A percentile compares a stretch with the other conserved stretches of the same genome.
Evolutionary conservation across 2,888 invertebrate species (phyloP).

Genomic region (Eurois occulta): DNA sequence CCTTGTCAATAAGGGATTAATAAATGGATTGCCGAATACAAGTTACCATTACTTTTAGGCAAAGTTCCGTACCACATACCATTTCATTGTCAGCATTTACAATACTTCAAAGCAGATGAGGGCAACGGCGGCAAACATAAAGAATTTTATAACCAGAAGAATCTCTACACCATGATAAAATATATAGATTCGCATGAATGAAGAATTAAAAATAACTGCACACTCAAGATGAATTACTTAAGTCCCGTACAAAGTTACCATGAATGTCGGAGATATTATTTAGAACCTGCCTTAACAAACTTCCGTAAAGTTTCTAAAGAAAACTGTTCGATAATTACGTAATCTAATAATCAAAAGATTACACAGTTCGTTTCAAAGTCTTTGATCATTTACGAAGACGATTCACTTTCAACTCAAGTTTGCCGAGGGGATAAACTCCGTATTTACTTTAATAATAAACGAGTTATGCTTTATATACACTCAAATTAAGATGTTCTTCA

Average conservation of each 20-base stretch:
- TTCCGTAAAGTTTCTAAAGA: not conserved
- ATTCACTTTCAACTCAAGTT: slow-evolving; percentile 55
- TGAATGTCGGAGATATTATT: slow-evolving; percentile 4
- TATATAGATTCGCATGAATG: too few relatives aligned
- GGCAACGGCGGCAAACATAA: too few relatives aligned
- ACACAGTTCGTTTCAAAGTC: slow-evolving; percentile 56
- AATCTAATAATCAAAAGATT: slow-evolving; percentile 58
- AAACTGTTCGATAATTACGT: slow-evolving; percentile 42
- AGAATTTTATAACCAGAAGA: not conserved
- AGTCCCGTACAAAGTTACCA: not conserved
- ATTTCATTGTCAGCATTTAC: not conserved
- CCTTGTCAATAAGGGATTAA: not conserved
- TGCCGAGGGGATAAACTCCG: slow-evolving; percentile 37
- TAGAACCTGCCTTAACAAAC: slow-evolving; percentile 12
- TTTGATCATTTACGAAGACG: slow-evolving; percentile 62
- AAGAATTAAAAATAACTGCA: too few relatives aligned
- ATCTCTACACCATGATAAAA: not conserved
- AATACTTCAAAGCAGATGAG: not conserved
- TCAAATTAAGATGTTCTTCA: slow-evolving; percentile 44
- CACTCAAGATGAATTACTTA: too few relatives aligned
- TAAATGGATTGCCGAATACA: not conserved
- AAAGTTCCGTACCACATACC: not conserved
- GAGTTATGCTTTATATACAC: slow-evolving; percentile 50
- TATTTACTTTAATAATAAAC: slow-evolving; percentile 57
- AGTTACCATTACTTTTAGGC: not conserved